phyloP scores from a whole-genome alignment of 2,888 invertebrate genomes.

The Hartigia nigra region DNA sequence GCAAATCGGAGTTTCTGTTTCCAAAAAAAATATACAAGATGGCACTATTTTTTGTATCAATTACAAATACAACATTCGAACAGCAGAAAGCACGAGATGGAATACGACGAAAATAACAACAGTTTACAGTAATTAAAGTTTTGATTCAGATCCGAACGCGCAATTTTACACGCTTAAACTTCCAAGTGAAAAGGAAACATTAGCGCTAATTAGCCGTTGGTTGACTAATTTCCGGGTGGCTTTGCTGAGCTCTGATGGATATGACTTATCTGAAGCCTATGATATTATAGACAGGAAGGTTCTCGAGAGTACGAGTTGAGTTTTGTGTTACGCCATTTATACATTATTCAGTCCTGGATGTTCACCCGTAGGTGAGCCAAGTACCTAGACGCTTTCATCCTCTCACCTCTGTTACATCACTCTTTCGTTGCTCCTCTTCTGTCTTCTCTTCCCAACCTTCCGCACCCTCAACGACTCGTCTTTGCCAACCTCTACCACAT shows the following conservation, averaged over 20 bases:
- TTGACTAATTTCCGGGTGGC: constrained; percentile 6
- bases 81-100: not conserved
- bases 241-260: not conserved
- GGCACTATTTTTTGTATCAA: too few species aligned
- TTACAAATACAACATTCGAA: not conserved
- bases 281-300: not conserved
- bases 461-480: not conserved
- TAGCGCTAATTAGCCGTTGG: constrained; percentile 3
- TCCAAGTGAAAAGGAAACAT: not conserved
- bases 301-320: not conserved
- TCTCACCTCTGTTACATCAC: constrained; percentile 16
- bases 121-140: not conserved
- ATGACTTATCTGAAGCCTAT: not conserved
- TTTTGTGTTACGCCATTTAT: constrained; percentile 28
- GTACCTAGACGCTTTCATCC: constrained; percentile 26
- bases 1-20: too few species aligned
- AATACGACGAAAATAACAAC: not conserved
- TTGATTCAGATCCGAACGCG: not conserved
- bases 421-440: not conserved
- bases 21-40: not conserved
- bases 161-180: not conserved
- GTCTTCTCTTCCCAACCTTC: not conserved
- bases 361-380: constrained; percentile 24
- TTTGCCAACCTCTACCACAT: not conserved
- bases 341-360: constrained; percentile 31